Conservation (phyloP, 2,888 invertebrate species). For the Ophion slaviceki region DNA sequence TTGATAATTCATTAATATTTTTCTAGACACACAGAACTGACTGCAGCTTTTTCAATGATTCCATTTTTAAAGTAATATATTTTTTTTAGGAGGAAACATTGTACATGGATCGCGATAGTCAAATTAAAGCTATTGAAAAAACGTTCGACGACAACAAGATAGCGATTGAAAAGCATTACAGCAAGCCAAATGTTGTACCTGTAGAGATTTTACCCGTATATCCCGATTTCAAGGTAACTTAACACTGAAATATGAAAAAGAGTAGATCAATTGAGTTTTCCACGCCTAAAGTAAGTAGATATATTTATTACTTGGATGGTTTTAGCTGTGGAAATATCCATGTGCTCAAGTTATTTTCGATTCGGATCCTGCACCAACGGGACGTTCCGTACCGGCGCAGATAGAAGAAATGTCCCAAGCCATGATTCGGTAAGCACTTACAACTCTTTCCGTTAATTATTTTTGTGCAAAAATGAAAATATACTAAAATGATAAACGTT, state of each 20-base stretch:
- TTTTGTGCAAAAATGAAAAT: neutral
- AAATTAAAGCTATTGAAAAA: constrained; percentile 98
- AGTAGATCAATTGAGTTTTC: constrained; percentile 2
- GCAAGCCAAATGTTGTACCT: constrained; percentile 97
- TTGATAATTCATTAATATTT: neutral
- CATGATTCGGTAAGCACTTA: constrained; percentile 92
- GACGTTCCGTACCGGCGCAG: constrained; percentile 93
- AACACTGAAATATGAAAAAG: neutral
- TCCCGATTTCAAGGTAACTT: constrained; percentile 93
- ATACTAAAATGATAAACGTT: neutral
- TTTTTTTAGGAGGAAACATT: constrained; percentile 91
- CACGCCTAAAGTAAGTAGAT: neutral
- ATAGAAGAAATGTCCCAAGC: constrained; percentile 99
- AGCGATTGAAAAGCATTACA: constrained; percentile 96
- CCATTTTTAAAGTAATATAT: constrained; percentile 12
- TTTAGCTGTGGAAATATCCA: constrained; percentile 96
- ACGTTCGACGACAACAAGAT: constrained; percentile 96
- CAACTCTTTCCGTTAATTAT: neutral
- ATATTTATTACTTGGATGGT: constrained; percentile 56
- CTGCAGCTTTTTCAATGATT: neutral
- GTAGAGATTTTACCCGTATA: constrained; percentile 94
- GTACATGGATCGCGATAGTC: constrained; percentile 98
- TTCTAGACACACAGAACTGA: neutral
- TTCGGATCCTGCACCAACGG: constrained; percentile 97
- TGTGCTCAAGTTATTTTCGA: constrained; percentile 99